A percentile compares a stretch with the other conserved stretches of the same genome.
These are phyloP conservation scores for Amphipoea oculea DNA, from an alignment of 2,888 invertebrate species.

Conservation along the genomic window DNA sequence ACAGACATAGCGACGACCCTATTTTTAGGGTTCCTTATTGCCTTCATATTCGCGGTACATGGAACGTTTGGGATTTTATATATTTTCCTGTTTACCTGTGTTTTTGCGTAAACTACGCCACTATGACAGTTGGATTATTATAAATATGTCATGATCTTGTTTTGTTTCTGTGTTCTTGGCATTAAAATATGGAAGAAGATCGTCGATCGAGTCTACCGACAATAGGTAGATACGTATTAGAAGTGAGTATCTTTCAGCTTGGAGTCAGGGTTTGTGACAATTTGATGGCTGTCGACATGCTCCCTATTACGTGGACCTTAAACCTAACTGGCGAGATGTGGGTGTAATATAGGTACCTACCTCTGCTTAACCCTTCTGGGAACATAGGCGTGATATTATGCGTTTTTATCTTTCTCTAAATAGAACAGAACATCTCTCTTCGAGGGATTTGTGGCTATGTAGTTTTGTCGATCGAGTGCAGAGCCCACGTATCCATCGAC, in stretches of 20 bases:
- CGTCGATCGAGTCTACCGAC: constrained; percentile 4
- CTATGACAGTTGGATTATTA: constrained; percentile 39
- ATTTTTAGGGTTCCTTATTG: constrained; percentile 63
- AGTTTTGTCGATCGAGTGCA: too few species aligned
- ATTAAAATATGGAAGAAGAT: constrained; percentile 8
- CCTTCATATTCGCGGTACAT: constrained; percentile 76
- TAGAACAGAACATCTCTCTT: neutral
- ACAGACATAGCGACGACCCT: constrained; percentile 72
- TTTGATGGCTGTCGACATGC: neutral
- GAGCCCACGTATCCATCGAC: too few species aligned
- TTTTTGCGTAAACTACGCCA: constrained; percentile 22
- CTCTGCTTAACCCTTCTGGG: neutral
- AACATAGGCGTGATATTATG: neutral
- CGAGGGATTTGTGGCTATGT: too few species aligned
- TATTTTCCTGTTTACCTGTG: constrained; percentile 51
- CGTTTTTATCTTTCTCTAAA: neutral
- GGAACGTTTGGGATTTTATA: constrained; percentile 74
- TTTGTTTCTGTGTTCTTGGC: constrained; percentile 27
- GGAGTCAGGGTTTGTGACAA: neutral
- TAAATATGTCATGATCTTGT: constrained; percentile 46
- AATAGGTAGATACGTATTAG: neutral
- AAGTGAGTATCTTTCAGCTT: too few species aligned
- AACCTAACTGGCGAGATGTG: neutral
- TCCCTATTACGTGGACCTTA: neutral
- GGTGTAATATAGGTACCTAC: too few species aligned